These are phyloP conservation scores for Tetrapedia diversipes DNA, from an alignment of 2,888 invertebrate genomes.

Conservation along the genomic window DNA sequence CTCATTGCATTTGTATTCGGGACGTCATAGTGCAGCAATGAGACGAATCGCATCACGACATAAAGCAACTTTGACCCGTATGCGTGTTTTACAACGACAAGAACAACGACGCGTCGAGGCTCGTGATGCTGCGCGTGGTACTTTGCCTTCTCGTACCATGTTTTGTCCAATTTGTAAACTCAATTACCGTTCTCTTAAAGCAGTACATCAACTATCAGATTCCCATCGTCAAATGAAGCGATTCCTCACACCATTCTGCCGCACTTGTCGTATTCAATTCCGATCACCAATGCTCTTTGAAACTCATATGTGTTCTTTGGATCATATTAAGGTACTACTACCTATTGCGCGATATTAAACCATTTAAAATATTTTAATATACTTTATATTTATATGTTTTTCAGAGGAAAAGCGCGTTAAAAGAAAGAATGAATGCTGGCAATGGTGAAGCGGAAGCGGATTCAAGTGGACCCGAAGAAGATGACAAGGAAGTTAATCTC, in stretches of 20 bases:
- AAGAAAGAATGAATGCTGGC: conserved; percentile 81
- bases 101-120: conserved; percentile 91
- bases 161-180: conserved; percentile 90
- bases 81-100: conserved; percentile 91
- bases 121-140: conserved; percentile 86
- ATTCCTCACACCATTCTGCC: conserved; percentile 92
- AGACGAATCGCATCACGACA: conserved; percentile 89
- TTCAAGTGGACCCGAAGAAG: conserved; percentile 87
- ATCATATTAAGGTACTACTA: conserved; percentile 89
- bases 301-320: conserved; percentile 91
- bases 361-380: conserved; percentile 11
- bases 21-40: conserved; percentile 89
- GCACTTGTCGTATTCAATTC: conserved; percentile 90
- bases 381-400: conserved; percentile 18
- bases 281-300: conserved; percentile 94
- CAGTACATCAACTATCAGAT: conserved; percentile 91
- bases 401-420: conserved; percentile 85
- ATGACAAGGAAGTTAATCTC: conserved; percentile 88
- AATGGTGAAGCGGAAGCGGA: conserved; percentile 84
- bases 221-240: conserved; percentile 93
- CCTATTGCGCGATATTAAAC: conserved; percentile 24
- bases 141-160: conserved; percentile 86
- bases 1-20: conserved; percentile 88
- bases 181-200: conserved; percentile 90
- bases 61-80: conserved; percentile 89